Base-by-base conservation (phyloP, 2,113 vertebrate genomes). In the Eptesicus fuscus region DNA sequence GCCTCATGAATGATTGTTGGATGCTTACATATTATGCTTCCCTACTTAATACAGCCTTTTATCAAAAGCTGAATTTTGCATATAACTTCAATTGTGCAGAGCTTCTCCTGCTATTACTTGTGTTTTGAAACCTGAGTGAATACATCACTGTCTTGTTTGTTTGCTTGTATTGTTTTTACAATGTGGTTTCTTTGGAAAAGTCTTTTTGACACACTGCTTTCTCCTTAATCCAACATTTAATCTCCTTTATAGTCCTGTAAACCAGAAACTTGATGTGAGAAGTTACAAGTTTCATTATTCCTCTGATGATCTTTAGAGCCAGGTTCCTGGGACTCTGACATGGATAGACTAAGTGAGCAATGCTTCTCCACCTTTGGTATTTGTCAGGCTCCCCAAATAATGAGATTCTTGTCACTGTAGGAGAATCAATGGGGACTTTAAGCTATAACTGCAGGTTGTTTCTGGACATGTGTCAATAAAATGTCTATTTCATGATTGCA, bases 61-160 rank as follows among this genome's bases (percentile, higher is more conserved):
- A 83, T 70, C 32, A 86, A 67, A 93, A 83, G 44, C 16, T 23
- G n/a, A 63, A 53, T 23, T 85, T 84, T 95, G 25, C 44, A 61
- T 8, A 1, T 65, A 28, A 35, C 49, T 83, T 78, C n/a, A 56
- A 0, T 84, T 83, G 86, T 76, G 28, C 32, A 78, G n/a, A 85
- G n/a, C 17, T 49, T 85, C 65, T 73, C 42, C 91, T 51, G 8
- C 30, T 92, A 53, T 85, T 83, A 67, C 37, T 91, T 93, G 20
- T 82, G 35, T 94, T 86, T 88, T 90, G 35, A 92, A 79, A 83
- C 25, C 32, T 76, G 79, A 93, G 17, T 44, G 90, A 80, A 90
- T 90, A 28, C 8, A 14, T 14, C 18, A 35, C 56, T 59, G 59
- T 90, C 71, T 70, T 76, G 35, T 82, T 76, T 74, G 32, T 71